Percentiles rank a stretch among this genome's conserved stretches.
Conservation (phyloP, 53 echinoderm and acorn worm genomes). For the Arbacia lixula region DNA sequence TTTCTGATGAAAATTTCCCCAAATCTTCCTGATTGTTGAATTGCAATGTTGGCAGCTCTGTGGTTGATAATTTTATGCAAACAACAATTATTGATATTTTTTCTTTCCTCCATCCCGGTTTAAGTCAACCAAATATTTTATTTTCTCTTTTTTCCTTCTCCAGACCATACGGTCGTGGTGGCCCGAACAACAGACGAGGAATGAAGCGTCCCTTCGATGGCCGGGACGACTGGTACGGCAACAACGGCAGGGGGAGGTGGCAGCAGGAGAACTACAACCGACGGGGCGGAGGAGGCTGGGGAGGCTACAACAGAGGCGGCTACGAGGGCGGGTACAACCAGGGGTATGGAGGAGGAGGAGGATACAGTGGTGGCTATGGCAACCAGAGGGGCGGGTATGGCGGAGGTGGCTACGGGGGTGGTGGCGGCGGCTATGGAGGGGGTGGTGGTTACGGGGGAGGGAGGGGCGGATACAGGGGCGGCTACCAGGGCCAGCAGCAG, state of each 20-base stretch:
- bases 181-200: slow-evolving; percentile 22
- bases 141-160: too few species aligned
- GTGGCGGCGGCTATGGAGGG: slow-evolving; percentile 11
- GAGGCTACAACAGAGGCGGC: slow-evolving; percentile 15
- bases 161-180: slow-evolving; percentile 39
- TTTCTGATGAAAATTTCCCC: too few species aligned
- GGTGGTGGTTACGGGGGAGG: not conserved
- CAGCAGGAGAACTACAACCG: slow-evolving; percentile 54
- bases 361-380: slow-evolving; percentile 25
- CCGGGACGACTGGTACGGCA: slow-evolving; percentile 45
- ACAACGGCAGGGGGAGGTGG: slow-evolving; percentile 37
- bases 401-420: not conserved
- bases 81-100: too few species aligned
- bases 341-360: slow-evolving; percentile 13
- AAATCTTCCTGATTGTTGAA: too few species aligned
- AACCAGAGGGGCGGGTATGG: slow-evolving; percentile 40
- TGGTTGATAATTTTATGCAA: too few species aligned
- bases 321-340: slow-evolving; percentile 11
- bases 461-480: slow-evolving; percentile 18
- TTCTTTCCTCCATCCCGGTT: too few species aligned
- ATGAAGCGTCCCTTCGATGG: slow-evolving; percentile 41
- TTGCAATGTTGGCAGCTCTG: too few species aligned
- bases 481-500: slow-evolving; percentile 27
- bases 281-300: slow-evolving; percentile 21
- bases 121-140: too few species aligned